These are phyloP conservation scores for Virgularia gustaviana DNA, from an alignment of 92 coral and sea anemone species.

Conservation along the genomic window DNA sequence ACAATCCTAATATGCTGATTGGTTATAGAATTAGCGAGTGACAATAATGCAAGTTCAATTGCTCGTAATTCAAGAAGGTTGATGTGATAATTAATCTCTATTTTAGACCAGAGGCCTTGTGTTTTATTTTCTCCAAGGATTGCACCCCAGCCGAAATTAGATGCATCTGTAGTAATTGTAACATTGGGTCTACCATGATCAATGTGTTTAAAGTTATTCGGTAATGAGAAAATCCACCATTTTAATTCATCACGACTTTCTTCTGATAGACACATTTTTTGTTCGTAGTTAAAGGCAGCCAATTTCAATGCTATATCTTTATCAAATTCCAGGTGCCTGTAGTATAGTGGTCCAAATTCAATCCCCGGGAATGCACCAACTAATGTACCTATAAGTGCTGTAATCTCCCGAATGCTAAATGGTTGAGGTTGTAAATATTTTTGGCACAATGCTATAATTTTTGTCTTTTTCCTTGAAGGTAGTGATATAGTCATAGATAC, in stretches of 20 bases:
- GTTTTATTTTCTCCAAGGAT: conserved; percentile 21
- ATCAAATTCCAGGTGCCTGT: conserved; percentile 44
- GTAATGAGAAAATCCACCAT: conserved; percentile 50
- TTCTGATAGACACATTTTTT: conserved; percentile 17
- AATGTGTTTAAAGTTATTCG: conserved; percentile 38
- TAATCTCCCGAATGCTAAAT: conserved; percentile 27
- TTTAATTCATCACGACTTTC: conserved; percentile 32
- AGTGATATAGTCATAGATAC: conserved; percentile 23
- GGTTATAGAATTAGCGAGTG: conserved; percentile 14
- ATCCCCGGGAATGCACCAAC: conserved; percentile 55
- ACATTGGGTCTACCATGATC: conserved; percentile 44
- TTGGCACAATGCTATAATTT: not conserved
- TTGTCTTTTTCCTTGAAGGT: not conserved
- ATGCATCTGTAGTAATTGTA: conserved; percentile 45
- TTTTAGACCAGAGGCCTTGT: conserved; percentile 43
- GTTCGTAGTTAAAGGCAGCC: not conserved
- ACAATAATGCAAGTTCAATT: conserved; percentile 28
- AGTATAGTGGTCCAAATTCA: conserved; percentile 41
- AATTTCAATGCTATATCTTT: conserved; percentile 2
- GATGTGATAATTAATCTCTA: conserved; percentile 22
- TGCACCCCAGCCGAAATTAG: conserved; percentile 50
- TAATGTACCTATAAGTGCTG: conserved; percentile 28
- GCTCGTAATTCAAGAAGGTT: conserved; percentile 45
- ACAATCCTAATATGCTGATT: conserved; percentile 41
- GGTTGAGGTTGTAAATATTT: not conserved